Conservation (phyloP, 2,888 invertebrate genomes). For the Desoria tigrina region DNA sequence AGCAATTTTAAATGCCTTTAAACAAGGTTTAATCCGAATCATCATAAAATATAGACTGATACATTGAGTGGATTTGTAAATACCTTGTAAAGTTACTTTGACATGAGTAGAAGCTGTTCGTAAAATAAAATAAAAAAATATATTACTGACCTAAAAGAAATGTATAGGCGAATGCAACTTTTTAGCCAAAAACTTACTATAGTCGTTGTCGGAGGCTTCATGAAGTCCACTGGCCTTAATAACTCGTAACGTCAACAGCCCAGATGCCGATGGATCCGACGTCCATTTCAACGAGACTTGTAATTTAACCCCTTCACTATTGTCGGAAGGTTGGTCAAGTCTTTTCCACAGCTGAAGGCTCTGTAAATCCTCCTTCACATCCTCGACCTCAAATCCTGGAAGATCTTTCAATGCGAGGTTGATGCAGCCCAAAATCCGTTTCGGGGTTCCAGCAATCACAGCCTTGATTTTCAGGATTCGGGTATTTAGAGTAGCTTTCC, state of each 20-base stretch:
- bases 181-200: conserved; percentile 39
- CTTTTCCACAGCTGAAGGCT: conserved; percentile 47
- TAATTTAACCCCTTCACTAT: conserved; percentile 49
- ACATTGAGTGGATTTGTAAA: not conserved
- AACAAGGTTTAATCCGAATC: too few species aligned
- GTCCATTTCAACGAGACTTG: conserved; percentile 48
- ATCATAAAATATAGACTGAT: not conserved
- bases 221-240: conserved; percentile 52
- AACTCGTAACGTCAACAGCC: conserved; percentile 49
- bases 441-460: conserved; percentile 37
- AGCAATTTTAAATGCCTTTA: too few species aligned
- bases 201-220: conserved; percentile 45
- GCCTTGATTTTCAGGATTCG: conserved; percentile 50
- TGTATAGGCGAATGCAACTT: not conserved
- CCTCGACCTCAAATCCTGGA: conserved; percentile 38
- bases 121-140: conserved; percentile 13
- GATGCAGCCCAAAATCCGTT: conserved; percentile 47
- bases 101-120: conserved; percentile 50
- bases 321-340: conserved; percentile 45
- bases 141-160: too few species aligned
- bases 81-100: conserved; percentile 51
- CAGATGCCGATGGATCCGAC: conserved; percentile 44
- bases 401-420: conserved; percentile 51
- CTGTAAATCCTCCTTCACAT: conserved; percentile 39
- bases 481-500: conserved; percentile 45